Evolutionary conservation across 2,888 invertebrate genomes (phyloP).

Genomic region (Plebejus melissa): DNA sequence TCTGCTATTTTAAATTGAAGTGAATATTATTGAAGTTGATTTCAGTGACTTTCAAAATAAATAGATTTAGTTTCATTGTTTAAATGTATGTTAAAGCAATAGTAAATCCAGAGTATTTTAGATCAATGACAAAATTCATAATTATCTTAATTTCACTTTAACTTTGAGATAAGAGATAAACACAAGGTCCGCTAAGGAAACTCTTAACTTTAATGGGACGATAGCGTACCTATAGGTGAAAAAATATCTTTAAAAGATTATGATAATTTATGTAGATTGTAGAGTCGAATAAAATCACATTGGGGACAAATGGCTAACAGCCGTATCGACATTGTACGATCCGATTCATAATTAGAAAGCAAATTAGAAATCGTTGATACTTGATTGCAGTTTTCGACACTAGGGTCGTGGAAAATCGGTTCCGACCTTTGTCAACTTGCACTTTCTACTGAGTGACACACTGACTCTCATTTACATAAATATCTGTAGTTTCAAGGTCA

Average conservation of each 20-base stretch:
- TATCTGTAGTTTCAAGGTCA: constrained; percentile 22
- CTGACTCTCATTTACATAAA: constrained; percentile 20
- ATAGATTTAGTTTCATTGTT: not conserved
- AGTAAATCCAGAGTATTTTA: no score
- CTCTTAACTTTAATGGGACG: no score
- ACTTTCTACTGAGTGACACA: constrained; percentile 52
- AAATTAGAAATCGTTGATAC: constrained; percentile 29
- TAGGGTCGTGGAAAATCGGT: constrained; percentile 69
- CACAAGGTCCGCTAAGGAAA: no score
- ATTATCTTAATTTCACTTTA: no score
- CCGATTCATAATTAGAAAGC: constrained; percentile 20
- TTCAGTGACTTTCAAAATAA: not conserved
- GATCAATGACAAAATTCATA: no score
- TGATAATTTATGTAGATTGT: not conserved
- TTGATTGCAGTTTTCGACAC: constrained; percentile 41
- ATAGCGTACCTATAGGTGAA: no score
- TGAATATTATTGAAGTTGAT: not conserved
- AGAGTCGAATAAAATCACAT: not conserved
- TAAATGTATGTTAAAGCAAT: no score
- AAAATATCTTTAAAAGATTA: no score
- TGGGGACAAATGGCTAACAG: not conserved
- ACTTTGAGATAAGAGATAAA: no score
- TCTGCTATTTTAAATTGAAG: not conserved
- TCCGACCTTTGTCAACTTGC: constrained; percentile 73
- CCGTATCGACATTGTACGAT: not conserved